Evolutionary conservation across 2,888 invertebrate species (phyloP).

Genomic region (Dysmachus trigonus): DNA sequence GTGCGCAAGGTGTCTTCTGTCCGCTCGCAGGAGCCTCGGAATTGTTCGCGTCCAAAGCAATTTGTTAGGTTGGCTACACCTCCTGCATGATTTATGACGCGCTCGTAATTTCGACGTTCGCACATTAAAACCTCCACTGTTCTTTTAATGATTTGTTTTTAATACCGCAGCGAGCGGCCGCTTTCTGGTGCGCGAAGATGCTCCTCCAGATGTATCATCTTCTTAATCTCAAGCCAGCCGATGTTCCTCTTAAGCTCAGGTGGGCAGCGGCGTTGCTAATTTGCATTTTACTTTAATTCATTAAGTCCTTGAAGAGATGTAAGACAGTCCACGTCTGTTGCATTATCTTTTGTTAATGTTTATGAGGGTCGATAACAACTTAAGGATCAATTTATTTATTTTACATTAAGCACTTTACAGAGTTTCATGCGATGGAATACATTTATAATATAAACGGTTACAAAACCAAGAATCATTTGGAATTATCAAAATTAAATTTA

Average conservation of each 20-base stretch:
- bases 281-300: neutral
- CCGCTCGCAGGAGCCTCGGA: neutral
- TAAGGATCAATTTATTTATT: neutral
- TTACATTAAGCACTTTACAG: neutral
- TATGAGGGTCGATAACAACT: neutral
- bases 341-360: neutral
- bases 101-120: conserved; percentile 47
- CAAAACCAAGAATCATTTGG: too few relatives aligned
- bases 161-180: neutral
- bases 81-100: conserved; percentile 46
- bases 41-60: conserved; percentile 22
- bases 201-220: neutral
- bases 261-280: neutral
- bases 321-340: neutral
- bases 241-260: neutral
- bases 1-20: conserved; percentile 3
- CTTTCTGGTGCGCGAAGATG: neutral
- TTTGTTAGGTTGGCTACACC: conserved; percentile 48
- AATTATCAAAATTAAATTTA: too few relatives aligned
- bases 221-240: neutral
- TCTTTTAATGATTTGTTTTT: conserved; percentile 34
- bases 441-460: neutral
- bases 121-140: conserved; percentile 4
- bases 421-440: neutral
- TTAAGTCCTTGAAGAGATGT: neutral